These are phyloP conservation scores for Notocelia uddmanniana DNA, from an alignment of 2,888 invertebrate species.

Conservation along the genomic window DNA sequence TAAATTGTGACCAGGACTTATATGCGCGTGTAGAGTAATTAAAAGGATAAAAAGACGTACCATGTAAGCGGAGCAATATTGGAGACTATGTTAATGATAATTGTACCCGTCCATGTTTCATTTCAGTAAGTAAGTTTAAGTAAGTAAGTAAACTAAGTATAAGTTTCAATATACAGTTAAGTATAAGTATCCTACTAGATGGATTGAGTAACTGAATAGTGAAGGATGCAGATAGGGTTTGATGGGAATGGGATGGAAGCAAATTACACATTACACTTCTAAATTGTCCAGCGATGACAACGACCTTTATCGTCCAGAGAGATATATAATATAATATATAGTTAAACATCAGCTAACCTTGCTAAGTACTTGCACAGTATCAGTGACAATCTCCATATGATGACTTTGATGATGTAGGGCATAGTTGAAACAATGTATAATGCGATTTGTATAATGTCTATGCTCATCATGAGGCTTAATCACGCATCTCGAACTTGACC, in stretches of 20 bases:
- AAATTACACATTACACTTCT: no score
- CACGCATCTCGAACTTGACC: slow-evolving; percentile 44
- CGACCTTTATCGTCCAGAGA: no score
- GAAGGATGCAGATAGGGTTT: no score
- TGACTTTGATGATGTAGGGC: slow-evolving; percentile 21
- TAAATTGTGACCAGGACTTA: no score
- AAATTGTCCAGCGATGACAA: no score
- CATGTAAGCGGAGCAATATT: neutral
- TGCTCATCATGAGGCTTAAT: slow-evolving; percentile 34
- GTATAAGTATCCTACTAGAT: no score
- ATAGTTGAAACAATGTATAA: slow-evolving; percentile 37
- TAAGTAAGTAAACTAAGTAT: no score
- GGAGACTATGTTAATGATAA: neutral
- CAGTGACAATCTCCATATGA: slow-evolving; percentile 22
- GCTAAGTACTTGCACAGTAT: neutral
- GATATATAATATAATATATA: neutral
- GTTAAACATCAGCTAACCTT: slow-evolving; percentile 11
- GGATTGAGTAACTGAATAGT: no score
- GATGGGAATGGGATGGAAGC: no score
- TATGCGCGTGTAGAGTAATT: no score
- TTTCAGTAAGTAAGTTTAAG: neutral
- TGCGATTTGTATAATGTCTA: slow-evolving; percentile 34
- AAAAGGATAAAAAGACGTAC: no score
- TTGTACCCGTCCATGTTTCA: slow-evolving; percentile 1
- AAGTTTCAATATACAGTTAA: no score